phyloP scores from a whole-genome alignment of 2,797 vertebrate species.

The Enteromius fasciolatus region DNA sequence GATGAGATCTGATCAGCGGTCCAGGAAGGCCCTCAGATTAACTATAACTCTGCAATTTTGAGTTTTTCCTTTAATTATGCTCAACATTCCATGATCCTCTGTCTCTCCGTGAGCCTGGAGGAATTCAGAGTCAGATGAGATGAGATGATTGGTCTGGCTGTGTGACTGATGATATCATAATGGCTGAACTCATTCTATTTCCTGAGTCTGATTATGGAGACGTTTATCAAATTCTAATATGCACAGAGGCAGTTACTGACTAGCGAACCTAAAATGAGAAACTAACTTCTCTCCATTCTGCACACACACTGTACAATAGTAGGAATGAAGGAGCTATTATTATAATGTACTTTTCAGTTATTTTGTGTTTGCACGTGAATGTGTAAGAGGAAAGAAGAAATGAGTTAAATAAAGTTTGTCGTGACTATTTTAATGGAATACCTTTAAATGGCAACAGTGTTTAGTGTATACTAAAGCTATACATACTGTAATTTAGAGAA shows the following conservation, averaged over 20 bases:
- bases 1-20: not conserved
- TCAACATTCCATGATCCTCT: constrained; percentile 30
- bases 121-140: constrained; percentile 32
- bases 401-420: not conserved
- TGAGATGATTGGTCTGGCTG: constrained; percentile 42
- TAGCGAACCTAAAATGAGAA: constrained; percentile 14
- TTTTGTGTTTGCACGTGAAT: not conserved
- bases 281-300: not conserved
- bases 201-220: constrained; percentile 39
- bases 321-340: not conserved
- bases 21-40: constrained; percentile 23
- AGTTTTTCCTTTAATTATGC: constrained; percentile 39
- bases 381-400: not conserved
- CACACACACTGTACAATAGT: constrained; percentile 8
- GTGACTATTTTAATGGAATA: not conserved
- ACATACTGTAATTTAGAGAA: not conserved
- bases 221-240: constrained; percentile 37
- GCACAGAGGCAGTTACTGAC: constrained; percentile 16
- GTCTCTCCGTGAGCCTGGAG: constrained; percentile 24
- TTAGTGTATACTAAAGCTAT: not conserved
- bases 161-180: constrained; percentile 42
- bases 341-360: not conserved
- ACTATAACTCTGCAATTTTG: constrained; percentile 7
- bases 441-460: not conserved
- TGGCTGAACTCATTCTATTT: constrained; percentile 40